Base-by-base conservation (phyloP, 2,113 vertebrate genomes). In the Turdus rufiventris region DNA sequence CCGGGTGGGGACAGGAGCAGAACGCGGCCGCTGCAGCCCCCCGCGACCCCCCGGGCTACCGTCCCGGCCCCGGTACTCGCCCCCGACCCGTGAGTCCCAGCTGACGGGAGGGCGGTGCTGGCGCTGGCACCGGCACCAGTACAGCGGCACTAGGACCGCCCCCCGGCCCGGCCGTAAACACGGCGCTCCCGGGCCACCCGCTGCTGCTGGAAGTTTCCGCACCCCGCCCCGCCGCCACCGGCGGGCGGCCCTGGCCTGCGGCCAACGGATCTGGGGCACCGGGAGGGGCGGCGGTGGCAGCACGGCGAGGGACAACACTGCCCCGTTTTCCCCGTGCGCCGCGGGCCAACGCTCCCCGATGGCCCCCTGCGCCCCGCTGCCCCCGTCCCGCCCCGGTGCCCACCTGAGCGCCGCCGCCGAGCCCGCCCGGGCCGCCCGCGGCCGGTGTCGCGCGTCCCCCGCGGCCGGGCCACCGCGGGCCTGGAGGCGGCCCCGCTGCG, bases 191-290 rank as follows among this genome's bases (percentile, higher is more conserved):
- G 72, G 82, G 40, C 71, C 31, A 60, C 77, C n/a, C 65, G 23
- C 62, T 14, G 74, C 80, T 86, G 89, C 86, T 90, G 61, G 93
- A 89, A 92, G 76, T 86, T 92, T 89, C 85, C n/a, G 74, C 38
- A 29, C 20, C 54, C n/a, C 36, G 25, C 63, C 20, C 33, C 57
- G 16, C 58, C 43, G 36, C 61, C 43, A 33, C n/a, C 51, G 50
- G 45, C 48, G 53, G 21, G 56, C 68, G 42, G 62, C 61, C 38
- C 68, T 58, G 43, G 38, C 24, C 51, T 3, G 43, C 51, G n/a
- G 36, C 50, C 72, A 34, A 23, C 43, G 25, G 31, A 63, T 61
- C 67, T 26, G 40, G 67, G 73, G 48, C 66, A 78, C 51, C 45
- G 67, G 61, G 61, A 67, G 40, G 36, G 56, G 31, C 48, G 26